Conservation (phyloP, 2,113 vertebrate genomes). For the Dolichotis patagonum region DNA sequence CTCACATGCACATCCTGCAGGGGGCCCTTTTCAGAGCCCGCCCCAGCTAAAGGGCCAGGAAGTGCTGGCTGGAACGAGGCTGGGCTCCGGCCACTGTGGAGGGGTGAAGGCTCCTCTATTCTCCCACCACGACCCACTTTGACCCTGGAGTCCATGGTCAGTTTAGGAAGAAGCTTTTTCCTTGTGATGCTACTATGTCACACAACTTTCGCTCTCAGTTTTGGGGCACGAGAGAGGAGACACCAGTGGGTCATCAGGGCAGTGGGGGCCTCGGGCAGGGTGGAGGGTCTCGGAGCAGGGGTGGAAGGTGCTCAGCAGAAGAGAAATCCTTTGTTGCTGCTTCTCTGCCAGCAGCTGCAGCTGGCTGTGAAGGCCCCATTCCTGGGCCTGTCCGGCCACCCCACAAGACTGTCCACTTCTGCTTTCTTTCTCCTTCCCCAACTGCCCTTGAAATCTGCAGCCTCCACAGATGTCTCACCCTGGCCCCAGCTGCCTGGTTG, state of each 20-base stretch:
- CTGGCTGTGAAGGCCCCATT: too few species aligned
- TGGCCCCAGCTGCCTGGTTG: neutral
- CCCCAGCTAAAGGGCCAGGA: neutral
- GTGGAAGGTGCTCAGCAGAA: neutral
- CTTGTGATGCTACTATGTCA: neutral
- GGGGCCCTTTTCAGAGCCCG: rapidly evolving
- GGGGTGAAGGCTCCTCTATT: neutral
- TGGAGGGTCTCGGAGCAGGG: neutral
- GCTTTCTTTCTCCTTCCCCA: neutral
- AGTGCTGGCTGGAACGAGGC: neutral
- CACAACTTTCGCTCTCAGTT: neutral
- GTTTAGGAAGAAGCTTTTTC: neutral
- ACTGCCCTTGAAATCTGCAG: neutral
- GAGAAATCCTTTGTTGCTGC: too few species aligned
- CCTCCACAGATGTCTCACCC: neutral
- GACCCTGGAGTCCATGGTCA: neutral
- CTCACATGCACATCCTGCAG: rapidly evolving
- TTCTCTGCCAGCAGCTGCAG: neutral
- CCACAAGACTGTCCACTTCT: neutral
- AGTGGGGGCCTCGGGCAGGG: neutral
- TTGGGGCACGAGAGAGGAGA: neutral
- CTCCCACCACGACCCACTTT: neutral
- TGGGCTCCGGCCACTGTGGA: neutral
- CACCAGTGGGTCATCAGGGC: neutral
- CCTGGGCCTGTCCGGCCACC: neutral